Evolutionary conservation across 2,888 invertebrate genomes (phyloP).

Genomic region (Coenonympha glycerion): DNA sequence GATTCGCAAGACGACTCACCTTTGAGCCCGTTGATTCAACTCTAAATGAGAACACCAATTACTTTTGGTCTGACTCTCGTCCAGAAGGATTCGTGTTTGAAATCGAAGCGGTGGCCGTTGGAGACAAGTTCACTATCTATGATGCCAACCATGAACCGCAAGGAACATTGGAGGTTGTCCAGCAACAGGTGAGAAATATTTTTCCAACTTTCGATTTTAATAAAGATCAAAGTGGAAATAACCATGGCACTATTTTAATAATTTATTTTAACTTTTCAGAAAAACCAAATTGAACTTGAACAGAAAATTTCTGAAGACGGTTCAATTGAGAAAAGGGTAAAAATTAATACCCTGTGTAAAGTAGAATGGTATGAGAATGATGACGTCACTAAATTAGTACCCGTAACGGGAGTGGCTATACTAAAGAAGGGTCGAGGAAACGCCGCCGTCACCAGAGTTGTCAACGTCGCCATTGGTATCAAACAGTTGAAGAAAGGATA

Average conservation of each 20-base stretch:
- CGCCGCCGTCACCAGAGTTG: slow-evolving; percentile 72
- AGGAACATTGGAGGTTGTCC: slow-evolving; percentile 79
- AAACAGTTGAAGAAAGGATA: slow-evolving; percentile 74
- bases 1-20: slow-evolving; percentile 83
- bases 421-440: slow-evolving; percentile 69
- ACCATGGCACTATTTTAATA: no score
- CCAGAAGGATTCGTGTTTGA: slow-evolving; percentile 84
- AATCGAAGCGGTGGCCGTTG: slow-evolving; percentile 79
- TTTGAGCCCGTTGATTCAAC: slow-evolving; percentile 79
- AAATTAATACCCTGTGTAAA: slow-evolving; percentile 78
- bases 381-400: slow-evolving; percentile 76
- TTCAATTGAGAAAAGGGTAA: slow-evolving; percentile 78
- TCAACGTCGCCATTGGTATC: slow-evolving; percentile 76
- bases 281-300: slow-evolving; percentile 66
- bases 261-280: slow-evolving; percentile 42
- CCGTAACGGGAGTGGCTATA: slow-evolving; percentile 77
- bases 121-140: slow-evolving; percentile 83
- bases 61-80: slow-evolving; percentile 86
- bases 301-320: slow-evolving; percentile 62
- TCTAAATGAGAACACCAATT: slow-evolving; percentile 81
- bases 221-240: no score
- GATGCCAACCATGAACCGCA: slow-evolving; percentile 81
- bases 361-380: slow-evolving; percentile 81
- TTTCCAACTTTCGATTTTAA: background rate
- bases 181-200: slow-evolving; percentile 74